phyloP scores from a whole-genome alignment of 1,140 invertebrate species.

The Conus ventricosus region DNA sequence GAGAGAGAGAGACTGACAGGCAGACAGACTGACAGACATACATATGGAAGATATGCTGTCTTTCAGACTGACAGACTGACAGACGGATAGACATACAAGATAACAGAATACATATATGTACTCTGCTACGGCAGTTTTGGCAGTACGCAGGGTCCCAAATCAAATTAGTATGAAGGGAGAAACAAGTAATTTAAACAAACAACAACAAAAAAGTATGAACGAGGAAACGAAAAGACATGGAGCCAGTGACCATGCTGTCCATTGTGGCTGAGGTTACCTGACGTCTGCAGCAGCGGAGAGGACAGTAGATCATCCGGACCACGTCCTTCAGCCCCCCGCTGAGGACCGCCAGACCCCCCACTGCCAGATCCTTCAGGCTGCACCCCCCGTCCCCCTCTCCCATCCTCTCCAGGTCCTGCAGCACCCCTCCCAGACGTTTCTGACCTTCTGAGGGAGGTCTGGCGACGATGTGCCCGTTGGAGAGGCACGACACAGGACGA shows the following conservation, averaged over 20 bases:
- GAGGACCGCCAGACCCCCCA: background rate
- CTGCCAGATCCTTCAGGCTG: background rate
- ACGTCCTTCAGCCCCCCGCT: background rate
- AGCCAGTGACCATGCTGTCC: too few species aligned
- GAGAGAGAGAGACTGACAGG: conserved; percentile 6
- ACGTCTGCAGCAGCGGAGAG: background rate
- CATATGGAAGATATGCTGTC: too few species aligned
- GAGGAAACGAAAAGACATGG: too few species aligned
- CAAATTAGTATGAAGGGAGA: background rate
- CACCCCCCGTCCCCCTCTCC: background rate
- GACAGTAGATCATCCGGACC: background rate
- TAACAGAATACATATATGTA: too few species aligned
- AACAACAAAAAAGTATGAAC: too few species aligned
- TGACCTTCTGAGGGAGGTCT: background rate
- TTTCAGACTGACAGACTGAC: too few species aligned
- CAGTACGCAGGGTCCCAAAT: too few species aligned
- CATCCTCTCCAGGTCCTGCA: background rate
- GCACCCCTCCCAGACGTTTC: background rate
- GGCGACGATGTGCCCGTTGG: background rate
- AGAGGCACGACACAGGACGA: background rate
- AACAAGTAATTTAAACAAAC: background rate
- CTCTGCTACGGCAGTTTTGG: too few species aligned
- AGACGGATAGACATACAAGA: too few species aligned
- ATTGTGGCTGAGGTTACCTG: background rate
- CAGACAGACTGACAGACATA: too few species aligned